Evolutionary conservation across 1,140 invertebrate species (phyloP).

Genomic region (Leptonema lineaticorne): DNA sequence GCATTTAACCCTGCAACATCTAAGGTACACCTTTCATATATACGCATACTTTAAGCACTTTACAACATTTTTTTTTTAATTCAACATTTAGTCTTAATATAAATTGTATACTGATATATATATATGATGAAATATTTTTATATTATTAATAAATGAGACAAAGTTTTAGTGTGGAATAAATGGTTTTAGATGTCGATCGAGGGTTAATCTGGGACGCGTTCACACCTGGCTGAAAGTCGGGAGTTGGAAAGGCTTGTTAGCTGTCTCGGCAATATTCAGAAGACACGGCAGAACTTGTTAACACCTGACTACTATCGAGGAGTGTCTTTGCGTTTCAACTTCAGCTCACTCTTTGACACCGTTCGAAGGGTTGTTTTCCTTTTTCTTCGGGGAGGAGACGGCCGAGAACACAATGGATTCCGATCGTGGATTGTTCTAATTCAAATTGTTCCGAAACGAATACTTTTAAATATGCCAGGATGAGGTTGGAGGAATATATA

Average conservation of each 20-base stretch:
- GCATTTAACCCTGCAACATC: too few species aligned
- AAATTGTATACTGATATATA: too few species aligned
- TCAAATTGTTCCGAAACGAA: conserved; percentile 18
- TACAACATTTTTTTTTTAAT: too few species aligned
- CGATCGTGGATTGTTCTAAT: conserved; percentile 20
- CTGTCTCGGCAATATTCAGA: conserved; percentile 1
- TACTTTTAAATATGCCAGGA: too few species aligned
- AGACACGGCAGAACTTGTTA: conserved; percentile 23
- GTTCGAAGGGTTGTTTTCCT: conserved; percentile 3
- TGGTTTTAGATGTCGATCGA: background rate
- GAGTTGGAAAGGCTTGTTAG: conserved; percentile 17
- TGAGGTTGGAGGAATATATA: background rate
- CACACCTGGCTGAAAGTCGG: conserved; percentile 16
- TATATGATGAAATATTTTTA: too few species aligned
- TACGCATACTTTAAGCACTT: too few species aligned
- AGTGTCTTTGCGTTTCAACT: conserved; percentile 22
- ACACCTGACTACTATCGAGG: conserved; percentile 27
- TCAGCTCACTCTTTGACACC: conserved; percentile 26
- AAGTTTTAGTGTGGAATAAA: too few species aligned
- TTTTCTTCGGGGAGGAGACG: background rate
- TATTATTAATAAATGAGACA: too few species aligned
- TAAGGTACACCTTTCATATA: too few species aligned
- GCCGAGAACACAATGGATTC: conserved; percentile 8
- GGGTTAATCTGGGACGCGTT: conserved; percentile 21
- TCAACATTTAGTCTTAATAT: too few species aligned